Evolutionary conservation across 30 jellyfish, hydroid and myxozoan species (phyloP), one percentile per base, ranked within the genome.

Genomic region (Phacellophora camtschatica): DNA sequence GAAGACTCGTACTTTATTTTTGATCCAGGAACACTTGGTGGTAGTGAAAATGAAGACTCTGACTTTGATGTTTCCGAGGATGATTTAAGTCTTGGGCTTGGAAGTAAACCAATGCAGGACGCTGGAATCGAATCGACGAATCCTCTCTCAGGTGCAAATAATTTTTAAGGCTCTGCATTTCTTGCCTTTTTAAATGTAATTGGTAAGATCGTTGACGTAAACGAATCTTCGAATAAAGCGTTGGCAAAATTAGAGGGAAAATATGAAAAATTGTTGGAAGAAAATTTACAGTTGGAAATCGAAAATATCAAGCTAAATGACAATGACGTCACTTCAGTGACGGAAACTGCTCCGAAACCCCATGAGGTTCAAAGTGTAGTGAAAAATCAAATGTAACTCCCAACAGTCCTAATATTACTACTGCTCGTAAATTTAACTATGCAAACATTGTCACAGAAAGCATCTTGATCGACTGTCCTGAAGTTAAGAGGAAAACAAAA

Each of bases 51-150:
- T 51, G 66, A 18, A 8, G 66, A 51, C 29, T 51, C 66, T 51
- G 66, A 51, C 66, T 51, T 16, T 51, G 66, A 51, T 51, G 66
- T 51, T 51, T 51, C 66, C 29, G 19, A 22, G 7, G 66, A 51
- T 25, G 66, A 51, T 51, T 51, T 51, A 51, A 51, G 66, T 51
- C 66, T 51, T 51, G 66, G 66, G 66, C 66, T 51, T 51, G 66
- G 66, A 51, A 51, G 66, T 51, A 51, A 51, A 51, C 66, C 66
- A 8, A 51, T 51, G 66, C 66, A 51, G 66, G 66, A 51, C 23
- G 66, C 66, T 51, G 66, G 66, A 51, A 16, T 16, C 16, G 54
- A 41, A 41, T 41, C 54, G 54, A 16, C 54, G 54, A 41, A 41
- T 41, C 54, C 66, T 51, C 66, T 51, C 66, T 51, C 66, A 51